These are phyloP conservation scores for Caenorhabditis briggsae DNA, from an alignment of 1,140 invertebrate genomes.

Conservation along the genomic window DNA sequence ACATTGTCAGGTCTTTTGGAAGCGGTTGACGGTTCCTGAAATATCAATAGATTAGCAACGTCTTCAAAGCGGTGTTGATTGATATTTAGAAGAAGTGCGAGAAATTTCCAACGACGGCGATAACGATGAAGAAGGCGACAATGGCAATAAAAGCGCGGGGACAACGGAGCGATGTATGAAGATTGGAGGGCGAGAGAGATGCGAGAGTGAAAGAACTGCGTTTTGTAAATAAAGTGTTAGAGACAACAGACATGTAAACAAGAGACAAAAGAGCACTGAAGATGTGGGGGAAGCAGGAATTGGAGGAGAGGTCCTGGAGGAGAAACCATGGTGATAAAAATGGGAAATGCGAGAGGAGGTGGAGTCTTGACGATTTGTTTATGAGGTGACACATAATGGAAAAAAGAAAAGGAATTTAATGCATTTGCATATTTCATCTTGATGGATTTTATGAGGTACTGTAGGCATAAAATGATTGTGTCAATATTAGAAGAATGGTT, in stretches of 20 bases:
- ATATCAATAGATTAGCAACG: not conserved
- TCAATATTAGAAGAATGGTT: conserved; percentile 26
- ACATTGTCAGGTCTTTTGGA: conserved; percentile 5
- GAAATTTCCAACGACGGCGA: conserved; percentile 7
- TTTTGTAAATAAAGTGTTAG: conserved; percentile 45
- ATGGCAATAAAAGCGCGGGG: conserved; percentile 26
- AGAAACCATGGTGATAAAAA: conserved; percentile 54
- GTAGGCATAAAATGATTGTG: not conserved
- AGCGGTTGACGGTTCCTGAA: conserved; percentile 12
- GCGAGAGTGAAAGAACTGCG: not conserved
- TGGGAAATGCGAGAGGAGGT: not conserved
- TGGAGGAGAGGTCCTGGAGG: not conserved
- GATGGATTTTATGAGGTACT: conserved; percentile 37
- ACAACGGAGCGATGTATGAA: not conserved
- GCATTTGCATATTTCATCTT: not conserved
- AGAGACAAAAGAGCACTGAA: conserved; percentile 1
- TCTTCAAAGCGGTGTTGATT: not conserved
- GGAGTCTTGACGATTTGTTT: conserved; percentile 1
- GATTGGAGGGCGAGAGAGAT: not conserved
- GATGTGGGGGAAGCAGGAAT: not conserved
- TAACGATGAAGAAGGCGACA: conserved; percentile 23
- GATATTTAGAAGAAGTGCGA: conserved; percentile 30
- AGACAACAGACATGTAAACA: conserved; percentile 48
- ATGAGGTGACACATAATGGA: conserved; percentile 45
- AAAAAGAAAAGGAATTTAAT: not conserved